A percentile compares a stretch with the other conserved stretches of the same genome.
Evolutionary conservation across 2,797 vertebrate genomes (phyloP).

Genomic region (Cebuella pygmaea): DNA sequence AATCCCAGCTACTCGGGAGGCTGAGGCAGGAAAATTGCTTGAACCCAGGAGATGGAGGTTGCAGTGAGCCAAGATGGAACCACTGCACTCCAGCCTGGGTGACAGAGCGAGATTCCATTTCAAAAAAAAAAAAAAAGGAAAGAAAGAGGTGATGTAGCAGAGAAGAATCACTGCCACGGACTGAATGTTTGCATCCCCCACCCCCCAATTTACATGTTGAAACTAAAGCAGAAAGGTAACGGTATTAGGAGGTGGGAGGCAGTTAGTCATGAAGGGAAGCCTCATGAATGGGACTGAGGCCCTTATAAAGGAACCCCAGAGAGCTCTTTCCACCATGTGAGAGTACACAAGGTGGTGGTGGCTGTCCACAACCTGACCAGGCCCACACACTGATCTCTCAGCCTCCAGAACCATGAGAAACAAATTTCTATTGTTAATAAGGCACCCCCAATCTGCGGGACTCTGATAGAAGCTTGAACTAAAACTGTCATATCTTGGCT

Average conservation of each 20-base stretch:
- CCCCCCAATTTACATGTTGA: background rate
- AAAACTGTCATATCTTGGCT: background rate
- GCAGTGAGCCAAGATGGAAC: background rate
- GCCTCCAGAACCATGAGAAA: background rate
- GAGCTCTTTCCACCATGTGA: fast-evolving
- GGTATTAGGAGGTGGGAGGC: background rate
- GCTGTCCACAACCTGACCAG: background rate
- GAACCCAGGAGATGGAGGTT: background rate
- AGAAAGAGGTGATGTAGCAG: background rate
- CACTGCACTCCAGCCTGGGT: background rate
- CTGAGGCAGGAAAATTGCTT: background rate
- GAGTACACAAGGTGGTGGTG: background rate
- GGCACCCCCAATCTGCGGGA: background rate
- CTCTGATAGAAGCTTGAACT: background rate
- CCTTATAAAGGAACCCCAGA: background rate
- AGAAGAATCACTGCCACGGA: background rate
- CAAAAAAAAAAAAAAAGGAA: background rate
- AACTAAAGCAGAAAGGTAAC: background rate
- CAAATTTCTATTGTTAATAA: background rate
- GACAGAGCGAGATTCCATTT: background rate
- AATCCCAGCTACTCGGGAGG: background rate
- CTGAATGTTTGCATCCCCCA: background rate
- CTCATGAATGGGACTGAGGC: background rate
- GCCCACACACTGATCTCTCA: background rate
- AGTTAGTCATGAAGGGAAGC: background rate